Percentiles rank a stretch among this genome's conserved stretches.
Conservation (phyloP, 2,888 invertebrate species). For the Coecobrya sp. region DNA sequence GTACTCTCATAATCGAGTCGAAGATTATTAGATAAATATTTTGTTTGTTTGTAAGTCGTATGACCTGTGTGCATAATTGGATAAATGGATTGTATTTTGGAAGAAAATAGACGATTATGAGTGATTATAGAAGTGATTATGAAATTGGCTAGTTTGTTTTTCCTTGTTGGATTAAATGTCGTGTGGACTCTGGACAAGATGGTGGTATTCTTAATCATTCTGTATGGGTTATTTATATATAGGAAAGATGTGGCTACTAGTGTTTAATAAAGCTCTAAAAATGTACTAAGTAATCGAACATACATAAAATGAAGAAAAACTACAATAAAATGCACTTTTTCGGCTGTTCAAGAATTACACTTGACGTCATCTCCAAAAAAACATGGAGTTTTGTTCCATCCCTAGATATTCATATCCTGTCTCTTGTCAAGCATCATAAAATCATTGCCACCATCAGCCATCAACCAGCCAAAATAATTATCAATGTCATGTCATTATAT, state of each 20-base stretch:
- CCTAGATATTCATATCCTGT: too few relatives aligned
- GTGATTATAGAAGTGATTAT: not conserved
- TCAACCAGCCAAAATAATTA: too few relatives aligned
- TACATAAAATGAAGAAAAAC: not conserved
- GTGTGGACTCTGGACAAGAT: not conserved
- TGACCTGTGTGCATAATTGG: not conserved
- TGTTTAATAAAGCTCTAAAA: conserved; percentile 10
- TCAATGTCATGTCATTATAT: too few relatives aligned
- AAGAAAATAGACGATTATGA: not conserved
- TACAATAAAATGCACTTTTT: conserved; percentile 18
- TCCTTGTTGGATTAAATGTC: not conserved
- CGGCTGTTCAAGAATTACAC: not conserved
- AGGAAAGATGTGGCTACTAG: not conserved
- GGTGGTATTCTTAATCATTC: not conserved
- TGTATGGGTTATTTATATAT: not conserved
- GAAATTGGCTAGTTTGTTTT: not conserved
- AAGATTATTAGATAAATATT: not conserved
- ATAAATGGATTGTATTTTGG: not conserved
- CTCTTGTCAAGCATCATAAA: too few relatives aligned
- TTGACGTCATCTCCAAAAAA: not conserved
- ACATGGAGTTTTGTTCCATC: too few relatives aligned
- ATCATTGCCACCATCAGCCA: too few relatives aligned
- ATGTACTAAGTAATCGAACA: not conserved
- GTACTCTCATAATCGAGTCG: not conserved
- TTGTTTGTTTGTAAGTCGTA: not conserved